A percentile compares a stretch with the other conserved stretches of the same genome.
phyloP scores from a whole-genome alignment of 2,797 vertebrate species.

The Muraenolepis orangiensis region DNA sequence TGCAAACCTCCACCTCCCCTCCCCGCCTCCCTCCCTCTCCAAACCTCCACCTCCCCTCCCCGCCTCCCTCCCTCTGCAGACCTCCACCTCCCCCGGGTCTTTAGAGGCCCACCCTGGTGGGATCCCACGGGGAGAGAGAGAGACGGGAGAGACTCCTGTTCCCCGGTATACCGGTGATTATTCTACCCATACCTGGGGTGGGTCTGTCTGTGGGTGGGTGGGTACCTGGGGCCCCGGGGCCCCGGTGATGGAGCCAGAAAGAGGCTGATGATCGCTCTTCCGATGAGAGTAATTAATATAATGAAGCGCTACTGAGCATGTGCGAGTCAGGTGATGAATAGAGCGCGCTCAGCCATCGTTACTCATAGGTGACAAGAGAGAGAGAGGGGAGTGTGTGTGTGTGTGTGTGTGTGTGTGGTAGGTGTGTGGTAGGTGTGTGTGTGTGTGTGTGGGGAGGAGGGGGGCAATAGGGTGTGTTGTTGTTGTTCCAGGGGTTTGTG shows the following conservation, averaged over 20 bases:
- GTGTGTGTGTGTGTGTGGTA: background rate
- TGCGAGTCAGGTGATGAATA: conserved; percentile 75
- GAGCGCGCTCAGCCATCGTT: conserved; percentile 61
- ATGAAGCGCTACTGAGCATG: conserved; percentile 79
- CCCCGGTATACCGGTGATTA: conserved; percentile 58
- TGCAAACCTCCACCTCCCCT: conserved; percentile 26
- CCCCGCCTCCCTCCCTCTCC: background rate
- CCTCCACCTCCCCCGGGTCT: conserved; percentile 63
- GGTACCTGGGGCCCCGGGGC: conserved; percentile 61
- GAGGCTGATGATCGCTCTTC: conserved; percentile 89
- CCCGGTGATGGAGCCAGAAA: conserved; percentile 84
- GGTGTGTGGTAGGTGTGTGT: conserved; percentile 3
- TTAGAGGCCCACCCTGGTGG: conserved; percentile 67
- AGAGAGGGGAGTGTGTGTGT: conserved; percentile 7
- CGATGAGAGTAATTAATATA: conserved; percentile 95
- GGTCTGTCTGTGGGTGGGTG: no score
- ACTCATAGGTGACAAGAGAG: conserved; percentile 81
- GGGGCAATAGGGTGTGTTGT: conserved; percentile 28
- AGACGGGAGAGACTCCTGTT: conserved; percentile 46
- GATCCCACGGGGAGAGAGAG: conserved; percentile 45
- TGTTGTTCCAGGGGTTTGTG: background rate
- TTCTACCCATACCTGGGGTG: no score
- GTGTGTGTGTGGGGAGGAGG: conserved; percentile 22
- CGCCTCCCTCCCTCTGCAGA: background rate
- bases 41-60: no score